Conservation (phyloP, 2,113 vertebrate species). For the Strix uralensis region DNA sequence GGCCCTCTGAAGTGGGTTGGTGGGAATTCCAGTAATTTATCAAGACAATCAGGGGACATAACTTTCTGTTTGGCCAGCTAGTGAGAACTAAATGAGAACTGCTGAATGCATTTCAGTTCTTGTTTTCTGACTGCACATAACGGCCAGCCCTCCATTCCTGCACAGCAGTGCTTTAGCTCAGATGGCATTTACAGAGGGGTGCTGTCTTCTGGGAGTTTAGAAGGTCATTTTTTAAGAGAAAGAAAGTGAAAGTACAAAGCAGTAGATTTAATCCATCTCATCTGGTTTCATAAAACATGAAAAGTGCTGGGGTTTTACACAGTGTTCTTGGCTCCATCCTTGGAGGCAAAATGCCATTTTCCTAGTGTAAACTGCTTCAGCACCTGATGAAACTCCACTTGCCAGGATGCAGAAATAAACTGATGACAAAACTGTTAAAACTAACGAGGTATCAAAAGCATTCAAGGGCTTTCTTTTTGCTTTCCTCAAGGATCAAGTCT, state of each 20-base stretch:
- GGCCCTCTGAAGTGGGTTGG: background rate
- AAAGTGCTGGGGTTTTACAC: background rate
- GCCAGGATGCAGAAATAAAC: constrained; percentile 14
- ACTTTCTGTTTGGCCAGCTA: background rate
- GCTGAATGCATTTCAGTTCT: background rate
- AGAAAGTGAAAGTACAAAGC: constrained; percentile 24
- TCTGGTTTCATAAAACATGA: constrained; percentile 4
- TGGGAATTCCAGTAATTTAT: background rate
- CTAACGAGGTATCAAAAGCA: constrained; percentile 19
- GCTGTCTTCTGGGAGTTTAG: background rate
- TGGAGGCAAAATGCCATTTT: constrained; percentile 7
- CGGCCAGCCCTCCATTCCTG: background rate
- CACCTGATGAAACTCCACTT: constrained; percentile 39
- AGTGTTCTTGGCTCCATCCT: background rate
- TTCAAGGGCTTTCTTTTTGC: background rate
- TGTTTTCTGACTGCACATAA: background rate
- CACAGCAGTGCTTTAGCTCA: background rate
- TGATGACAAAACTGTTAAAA: constrained; percentile 35
- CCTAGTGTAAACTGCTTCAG: constrained; percentile 7
- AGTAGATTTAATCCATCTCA: background rate
- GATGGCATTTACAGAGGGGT: background rate
- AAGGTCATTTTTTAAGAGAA: background rate
- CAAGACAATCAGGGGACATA: background rate
- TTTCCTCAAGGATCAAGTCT: background rate
- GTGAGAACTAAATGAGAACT: background rate